Evolutionary conservation across 2,797 vertebrate species (phyloP).

Genomic region (Rhinogobio ventralis): DNA sequence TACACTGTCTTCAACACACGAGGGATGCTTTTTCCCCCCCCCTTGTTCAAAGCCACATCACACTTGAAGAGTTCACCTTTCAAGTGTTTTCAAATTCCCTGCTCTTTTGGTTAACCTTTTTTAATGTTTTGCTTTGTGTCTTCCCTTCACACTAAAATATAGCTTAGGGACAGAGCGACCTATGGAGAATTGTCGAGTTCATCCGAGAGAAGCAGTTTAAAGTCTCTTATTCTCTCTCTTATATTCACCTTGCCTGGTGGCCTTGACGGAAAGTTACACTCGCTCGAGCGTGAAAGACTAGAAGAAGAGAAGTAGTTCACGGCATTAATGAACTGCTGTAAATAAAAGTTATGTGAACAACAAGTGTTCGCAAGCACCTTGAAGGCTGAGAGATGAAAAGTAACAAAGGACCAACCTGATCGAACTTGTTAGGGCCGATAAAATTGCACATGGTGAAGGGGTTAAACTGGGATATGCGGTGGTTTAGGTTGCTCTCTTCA

Average conservation of each 20-base stretch:
- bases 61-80: slow-evolving; percentile 71
- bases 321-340: slow-evolving; percentile 48
- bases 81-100: slow-evolving; percentile 69
- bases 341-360: slow-evolving; percentile 41
- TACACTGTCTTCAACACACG: slow-evolving; percentile 61
- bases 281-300: slow-evolving; percentile 5
- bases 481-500: slow-evolving; percentile 57
- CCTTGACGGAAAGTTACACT: slow-evolving; percentile 70
- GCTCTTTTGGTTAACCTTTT: slow-evolving; percentile 66
- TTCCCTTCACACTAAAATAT: slow-evolving; percentile 60
- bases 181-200: slow-evolving; percentile 75
- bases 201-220: slow-evolving; percentile 75
- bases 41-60: slow-evolving; percentile 44
- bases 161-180: slow-evolving; percentile 72
- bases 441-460: slow-evolving; percentile 83
- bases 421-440: slow-evolving; percentile 80
- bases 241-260: slow-evolving; percentile 72
- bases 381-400: background rate
- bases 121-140: slow-evolving; percentile 69
- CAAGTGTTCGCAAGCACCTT: background rate
- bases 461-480: slow-evolving; percentile 77
- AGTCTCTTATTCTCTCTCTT: slow-evolving; percentile 69
- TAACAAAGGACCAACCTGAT: slow-evolving; percentile 83
- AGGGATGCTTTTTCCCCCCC: slow-evolving; percentile 45
- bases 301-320: slow-evolving; percentile 50